Percentiles rank a stretch among this genome's conserved stretches.
These are phyloP conservation scores for Drosophila lutescens DNA, from an alignment of 2,888 invertebrate species.

Conservation along the genomic window DNA sequence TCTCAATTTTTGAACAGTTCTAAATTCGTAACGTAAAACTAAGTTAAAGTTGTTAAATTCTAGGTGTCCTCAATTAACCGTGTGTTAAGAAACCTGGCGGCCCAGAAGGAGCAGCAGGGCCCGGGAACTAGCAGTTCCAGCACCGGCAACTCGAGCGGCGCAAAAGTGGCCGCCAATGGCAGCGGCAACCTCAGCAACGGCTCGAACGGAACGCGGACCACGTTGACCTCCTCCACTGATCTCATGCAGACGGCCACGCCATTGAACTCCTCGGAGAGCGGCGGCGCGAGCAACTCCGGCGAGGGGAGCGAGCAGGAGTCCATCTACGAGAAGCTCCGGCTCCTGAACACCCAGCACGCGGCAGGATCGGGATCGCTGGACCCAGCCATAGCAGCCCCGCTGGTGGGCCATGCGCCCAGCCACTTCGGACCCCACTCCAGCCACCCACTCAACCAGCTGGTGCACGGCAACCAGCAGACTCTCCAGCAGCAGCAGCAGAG, in stretches of 20 bases:
- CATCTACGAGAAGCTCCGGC: conserved; percentile 82
- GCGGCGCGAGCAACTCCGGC: conserved; percentile 70
- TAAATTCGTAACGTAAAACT: too few relatives aligned
- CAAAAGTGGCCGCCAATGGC: conserved; percentile 33
- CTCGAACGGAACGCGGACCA: conserved; percentile 13
- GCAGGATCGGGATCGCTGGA: conserved; percentile 46
- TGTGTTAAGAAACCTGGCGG: conserved; percentile 96
- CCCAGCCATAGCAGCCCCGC: conserved; percentile 35
- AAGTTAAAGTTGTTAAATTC: neutral
- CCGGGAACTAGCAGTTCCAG: conserved; percentile 34
- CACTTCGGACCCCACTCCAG: conserved; percentile 54
- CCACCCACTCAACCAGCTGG: conserved; percentile 36
- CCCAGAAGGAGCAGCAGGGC: conserved; percentile 90
- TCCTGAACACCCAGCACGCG: conserved; percentile 75
- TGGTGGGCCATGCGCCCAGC: conserved; percentile 46
- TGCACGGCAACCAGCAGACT: conserved; percentile 32
- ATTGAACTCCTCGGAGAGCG: conserved; percentile 80
- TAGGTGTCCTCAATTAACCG: conserved; percentile 91
- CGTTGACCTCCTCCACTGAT: conserved; percentile 31
- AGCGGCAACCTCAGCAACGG: conserved; percentile 43
- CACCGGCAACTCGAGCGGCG: conserved; percentile 10
- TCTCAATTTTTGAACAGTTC: too few relatives aligned
- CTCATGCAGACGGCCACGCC: conserved; percentile 79
- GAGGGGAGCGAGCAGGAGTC: conserved; percentile 70
- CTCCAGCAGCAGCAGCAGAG: conserved; percentile 56